A percentile compares a stretch with the other conserved stretches of the same genome.
Conservation (phyloP, 1,140 invertebrate genomes). For the Diachasma alloeum region DNA sequence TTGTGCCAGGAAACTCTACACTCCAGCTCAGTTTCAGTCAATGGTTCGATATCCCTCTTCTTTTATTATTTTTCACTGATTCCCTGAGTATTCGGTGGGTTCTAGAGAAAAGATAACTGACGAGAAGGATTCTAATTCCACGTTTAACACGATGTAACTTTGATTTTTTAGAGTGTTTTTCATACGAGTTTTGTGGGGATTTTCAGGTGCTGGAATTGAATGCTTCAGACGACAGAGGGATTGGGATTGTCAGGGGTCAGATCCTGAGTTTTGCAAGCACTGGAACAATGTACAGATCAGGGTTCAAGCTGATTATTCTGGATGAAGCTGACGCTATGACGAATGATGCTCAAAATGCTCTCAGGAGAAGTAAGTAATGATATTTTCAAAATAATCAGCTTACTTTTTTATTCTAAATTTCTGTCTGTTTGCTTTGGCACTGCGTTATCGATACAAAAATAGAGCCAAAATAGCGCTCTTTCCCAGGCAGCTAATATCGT, state of each 20-base stretch:
- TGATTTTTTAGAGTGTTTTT: too few relatives aligned
- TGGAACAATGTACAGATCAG: conserved; percentile 92
- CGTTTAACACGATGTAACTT: too few relatives aligned
- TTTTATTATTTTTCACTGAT: background rate
- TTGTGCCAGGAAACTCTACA: conserved; percentile 93
- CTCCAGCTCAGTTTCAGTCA: conserved; percentile 84
- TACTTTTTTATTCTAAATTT: too few relatives aligned
- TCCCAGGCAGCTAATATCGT: too few relatives aligned
- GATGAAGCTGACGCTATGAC: conserved; percentile 99
- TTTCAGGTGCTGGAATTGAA: conserved; percentile 88
- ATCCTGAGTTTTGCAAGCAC: conserved; percentile 99
- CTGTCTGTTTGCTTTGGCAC: too few relatives aligned
- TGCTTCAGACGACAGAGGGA: conserved; percentile 99
- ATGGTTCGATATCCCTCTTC: conserved; percentile 72
- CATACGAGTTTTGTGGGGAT: background rate
- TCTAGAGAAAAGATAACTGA: too few relatives aligned
- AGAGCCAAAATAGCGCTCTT: too few relatives aligned
- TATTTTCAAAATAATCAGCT: too few relatives aligned
- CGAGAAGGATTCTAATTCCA: too few relatives aligned
- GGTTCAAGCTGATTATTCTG: conserved; percentile 96
- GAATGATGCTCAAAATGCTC: conserved; percentile 98
- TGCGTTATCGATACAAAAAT: too few relatives aligned
- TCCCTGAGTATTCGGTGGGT: too few relatives aligned
- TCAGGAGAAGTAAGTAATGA: conserved; percentile 84
- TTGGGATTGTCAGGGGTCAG: conserved; percentile 93